Evolutionary conservation across 2,888 invertebrate genomes (phyloP).

Genomic region (Lepidochrysops patricia): DNA sequence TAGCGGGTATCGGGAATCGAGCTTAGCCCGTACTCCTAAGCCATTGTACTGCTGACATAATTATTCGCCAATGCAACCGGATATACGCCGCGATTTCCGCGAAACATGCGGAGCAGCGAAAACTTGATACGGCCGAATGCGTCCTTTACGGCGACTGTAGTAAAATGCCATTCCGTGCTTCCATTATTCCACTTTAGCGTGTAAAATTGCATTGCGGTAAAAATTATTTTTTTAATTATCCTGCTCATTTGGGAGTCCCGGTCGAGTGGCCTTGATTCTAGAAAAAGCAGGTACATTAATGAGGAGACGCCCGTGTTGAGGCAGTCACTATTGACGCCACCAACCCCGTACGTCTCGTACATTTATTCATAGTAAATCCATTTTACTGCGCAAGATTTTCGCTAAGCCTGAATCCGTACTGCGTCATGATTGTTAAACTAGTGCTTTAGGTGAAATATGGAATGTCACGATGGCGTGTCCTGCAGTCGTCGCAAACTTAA

Average conservation of each 20-base stretch:
- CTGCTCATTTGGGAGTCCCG: slow-evolving; percentile 71
- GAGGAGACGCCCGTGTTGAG: slow-evolving; percentile 71
- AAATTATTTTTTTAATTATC: slow-evolving; percentile 27
- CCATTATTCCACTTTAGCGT: slow-evolving; percentile 1
- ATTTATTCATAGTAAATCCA: slow-evolving; percentile 28
- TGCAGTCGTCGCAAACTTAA: slow-evolving; percentile 2
- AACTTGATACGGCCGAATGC: slow-evolving; percentile 41
- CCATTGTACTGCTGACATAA: slow-evolving; percentile 61
- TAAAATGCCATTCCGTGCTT: slow-evolving; percentile 36
- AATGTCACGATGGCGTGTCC: slow-evolving; percentile 8
- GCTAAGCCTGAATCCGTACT: not conserved
- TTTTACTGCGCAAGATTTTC: slow-evolving; percentile 24
- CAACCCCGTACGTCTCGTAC: slow-evolving; percentile 74
- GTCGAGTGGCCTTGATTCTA: slow-evolving; percentile 64
- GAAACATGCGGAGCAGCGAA: slow-evolving; percentile 48
- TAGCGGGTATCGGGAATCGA: slow-evolving; percentile 20
- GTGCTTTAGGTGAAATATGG: slow-evolving; percentile 32
- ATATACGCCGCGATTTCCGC: slow-evolving; percentile 49
- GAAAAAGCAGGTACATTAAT: slow-evolving; percentile 69
- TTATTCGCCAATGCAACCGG: slow-evolving; percentile 58
- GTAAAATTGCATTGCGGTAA: not conserved
- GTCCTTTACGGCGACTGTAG: slow-evolving; percentile 51
- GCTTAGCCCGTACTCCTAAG: slow-evolving; percentile 26
- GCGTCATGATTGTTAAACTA: slow-evolving; percentile 42
- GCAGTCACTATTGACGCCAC: slow-evolving; percentile 64